These are phyloP conservation scores for Platygyra sinensis DNA, from an alignment of 64 coral and sea anemone species.

Conservation along the genomic window DNA sequence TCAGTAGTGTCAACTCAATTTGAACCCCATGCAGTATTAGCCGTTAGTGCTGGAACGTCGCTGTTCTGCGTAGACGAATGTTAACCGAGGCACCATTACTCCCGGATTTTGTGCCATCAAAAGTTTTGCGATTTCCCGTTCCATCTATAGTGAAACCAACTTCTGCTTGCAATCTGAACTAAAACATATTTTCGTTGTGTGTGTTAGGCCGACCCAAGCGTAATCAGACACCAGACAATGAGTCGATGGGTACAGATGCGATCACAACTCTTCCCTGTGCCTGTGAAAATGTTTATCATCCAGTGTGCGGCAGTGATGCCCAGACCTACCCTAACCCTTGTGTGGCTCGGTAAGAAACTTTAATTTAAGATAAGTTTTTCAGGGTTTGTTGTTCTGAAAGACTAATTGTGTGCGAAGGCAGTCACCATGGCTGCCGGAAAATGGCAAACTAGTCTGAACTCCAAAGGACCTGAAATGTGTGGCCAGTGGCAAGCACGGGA, in stretches of 20 bases:
- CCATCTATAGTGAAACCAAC: neutral
- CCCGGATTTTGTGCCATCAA: too few relatives aligned
- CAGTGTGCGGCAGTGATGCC: constrained; percentile 47
- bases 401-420: neutral
- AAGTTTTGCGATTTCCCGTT: neutral
- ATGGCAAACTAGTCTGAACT: neutral
- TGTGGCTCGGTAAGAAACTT: constrained; percentile 44
- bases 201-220: constrained; percentile 54
- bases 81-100: too few relatives aligned
- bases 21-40: too few relatives aligned
- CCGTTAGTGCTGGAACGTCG: too few relatives aligned
- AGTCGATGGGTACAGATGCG: neutral
- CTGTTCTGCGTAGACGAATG: too few relatives aligned
- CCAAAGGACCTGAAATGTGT: neutral
- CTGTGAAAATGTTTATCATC: constrained; percentile 24
- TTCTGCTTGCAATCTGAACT: neutral
- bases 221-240: constrained; percentile 46
- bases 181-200: too few relatives aligned
- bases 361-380: neutral
- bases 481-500: neutral
- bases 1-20: too few relatives aligned
- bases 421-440: neutral
- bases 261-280: constrained; percentile 46
- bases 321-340: constrained; percentile 58
- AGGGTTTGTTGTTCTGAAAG: too few relatives aligned